Conservation (phyloP, 2,113 vertebrate species). For the Neodon shergylaensis region DNA sequence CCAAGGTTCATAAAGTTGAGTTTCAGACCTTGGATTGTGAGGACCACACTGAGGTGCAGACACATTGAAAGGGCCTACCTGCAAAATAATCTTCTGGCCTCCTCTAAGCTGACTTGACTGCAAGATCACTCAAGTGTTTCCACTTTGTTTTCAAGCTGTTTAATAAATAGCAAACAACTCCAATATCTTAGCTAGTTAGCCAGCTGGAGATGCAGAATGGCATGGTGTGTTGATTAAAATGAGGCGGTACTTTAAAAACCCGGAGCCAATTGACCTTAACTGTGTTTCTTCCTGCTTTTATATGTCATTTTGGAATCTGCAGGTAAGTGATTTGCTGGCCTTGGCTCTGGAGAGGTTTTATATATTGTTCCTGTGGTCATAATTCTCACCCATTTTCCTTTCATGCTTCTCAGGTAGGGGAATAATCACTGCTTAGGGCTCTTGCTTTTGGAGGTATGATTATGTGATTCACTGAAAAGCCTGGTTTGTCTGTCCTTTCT, state of each 20-base stretch:
- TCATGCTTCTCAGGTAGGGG: constrained; percentile 56
- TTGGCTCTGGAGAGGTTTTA: constrained; percentile 61
- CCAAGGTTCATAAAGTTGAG: not conserved
- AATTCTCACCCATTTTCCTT: constrained; percentile 74
- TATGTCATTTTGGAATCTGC: constrained; percentile 60
- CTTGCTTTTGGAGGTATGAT: constrained; percentile 63
- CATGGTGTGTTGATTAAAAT: constrained; percentile 59
- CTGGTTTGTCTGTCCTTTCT: constrained; percentile 62
- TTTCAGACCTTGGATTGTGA: not conserved
- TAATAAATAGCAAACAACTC: constrained; percentile 55
- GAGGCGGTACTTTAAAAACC: constrained; percentile 59
- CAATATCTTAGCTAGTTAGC: constrained; percentile 52
- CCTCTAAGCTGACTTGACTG: constrained; percentile 42
- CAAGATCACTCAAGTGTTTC: constrained; percentile 62
- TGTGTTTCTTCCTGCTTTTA: constrained; percentile 65
- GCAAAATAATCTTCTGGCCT: constrained; percentile 29
- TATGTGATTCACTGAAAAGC: constrained; percentile 64
- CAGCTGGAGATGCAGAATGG: constrained; percentile 18
- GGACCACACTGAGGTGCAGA: not conserved
- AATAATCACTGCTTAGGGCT: constrained; percentile 68
- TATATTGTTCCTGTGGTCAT: constrained; percentile 61
- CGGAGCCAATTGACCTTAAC: constrained; percentile 62
- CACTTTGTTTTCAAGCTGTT: constrained; percentile 60
- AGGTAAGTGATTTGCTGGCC: constrained; percentile 66
- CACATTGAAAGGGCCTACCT: not conserved